These are phyloP conservation scores for Rhopalosiphum padi DNA, from an alignment of 1,140 invertebrate species.

Conservation along the genomic window DNA sequence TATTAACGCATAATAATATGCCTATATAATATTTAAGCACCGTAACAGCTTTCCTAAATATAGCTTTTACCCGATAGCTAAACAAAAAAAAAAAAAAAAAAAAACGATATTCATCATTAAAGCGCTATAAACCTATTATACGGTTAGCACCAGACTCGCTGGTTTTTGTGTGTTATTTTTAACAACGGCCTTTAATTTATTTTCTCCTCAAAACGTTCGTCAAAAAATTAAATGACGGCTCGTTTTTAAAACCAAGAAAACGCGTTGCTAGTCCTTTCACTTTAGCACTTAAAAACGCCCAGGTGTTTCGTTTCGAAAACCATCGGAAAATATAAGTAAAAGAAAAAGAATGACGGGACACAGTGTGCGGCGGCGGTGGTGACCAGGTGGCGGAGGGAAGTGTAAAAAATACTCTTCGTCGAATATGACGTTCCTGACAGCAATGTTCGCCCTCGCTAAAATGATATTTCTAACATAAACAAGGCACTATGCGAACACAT, in stretches of 20 bases:
- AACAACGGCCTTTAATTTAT: not conserved
- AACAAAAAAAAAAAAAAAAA: not conserved
- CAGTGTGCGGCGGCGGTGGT: no score
- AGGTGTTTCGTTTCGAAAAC: conserved; percentile 54
- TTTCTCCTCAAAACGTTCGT: conserved; percentile 43
- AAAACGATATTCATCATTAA: not conserved
- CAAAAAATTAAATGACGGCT: conserved; percentile 41
- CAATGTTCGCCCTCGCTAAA: conserved; percentile 56
- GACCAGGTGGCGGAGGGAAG: not conserved
- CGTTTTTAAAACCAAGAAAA: conserved; percentile 38
- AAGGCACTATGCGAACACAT: conserved; percentile 1
- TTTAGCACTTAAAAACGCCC: conserved; percentile 57
- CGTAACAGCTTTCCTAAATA: not conserved
- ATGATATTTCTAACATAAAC: conserved; percentile 52
- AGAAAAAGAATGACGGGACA: not conserved
- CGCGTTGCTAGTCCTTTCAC: not conserved
- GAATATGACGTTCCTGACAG: conserved; percentile 53
- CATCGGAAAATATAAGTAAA: conserved; percentile 29
- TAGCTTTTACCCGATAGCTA: not conserved
- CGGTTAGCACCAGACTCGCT: not conserved
- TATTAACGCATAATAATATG: conserved; percentile 14
- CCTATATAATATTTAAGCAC: not conserved
- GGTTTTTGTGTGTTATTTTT: conserved; percentile 34
- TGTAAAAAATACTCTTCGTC: conserved; percentile 46
- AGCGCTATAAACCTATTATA: not conserved